Evolutionary conservation across 1,140 invertebrate species (phyloP).

Genomic region (Radopholus similis): DNA sequence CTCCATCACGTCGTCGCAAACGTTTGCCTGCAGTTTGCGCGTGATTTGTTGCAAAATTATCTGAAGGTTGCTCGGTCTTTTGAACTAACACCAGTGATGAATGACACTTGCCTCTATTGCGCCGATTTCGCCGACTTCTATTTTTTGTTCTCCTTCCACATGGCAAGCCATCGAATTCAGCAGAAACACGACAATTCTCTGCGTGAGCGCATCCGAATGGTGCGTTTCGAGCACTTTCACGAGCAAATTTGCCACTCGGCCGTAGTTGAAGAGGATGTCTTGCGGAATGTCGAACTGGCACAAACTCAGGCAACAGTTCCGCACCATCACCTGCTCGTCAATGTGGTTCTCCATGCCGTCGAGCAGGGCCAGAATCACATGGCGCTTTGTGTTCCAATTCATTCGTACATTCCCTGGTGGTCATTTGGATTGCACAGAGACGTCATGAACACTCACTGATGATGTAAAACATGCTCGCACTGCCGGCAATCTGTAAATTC

Average conservation of each 20-base stretch:
- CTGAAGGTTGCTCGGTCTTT: background rate
- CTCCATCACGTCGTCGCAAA: conserved; percentile 91
- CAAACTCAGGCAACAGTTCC: conserved; percentile 15
- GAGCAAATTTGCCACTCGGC: conserved; percentile 77
- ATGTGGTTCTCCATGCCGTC: conserved; percentile 46
- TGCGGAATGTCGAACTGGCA: conserved; percentile 81
- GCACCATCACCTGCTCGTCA: conserved; percentile 39
- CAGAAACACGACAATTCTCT: conserved; percentile 86
- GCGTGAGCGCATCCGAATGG: conserved; percentile 82
- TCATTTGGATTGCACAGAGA: background rate
- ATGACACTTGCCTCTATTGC: conserved; percentile 70
- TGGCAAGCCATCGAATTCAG: conserved; percentile 91
- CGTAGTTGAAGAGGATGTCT: conserved; percentile 90
- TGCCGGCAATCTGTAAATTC: conserved; percentile 53
- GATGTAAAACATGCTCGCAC: conserved; percentile 58
- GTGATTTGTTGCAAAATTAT: conserved; percentile 53
- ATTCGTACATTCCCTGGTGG: conserved; percentile 42
- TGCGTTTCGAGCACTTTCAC: conserved; percentile 76
- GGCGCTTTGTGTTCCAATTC: conserved; percentile 49
- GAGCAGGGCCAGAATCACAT: conserved; percentile 33
- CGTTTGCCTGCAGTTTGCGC: conserved; percentile 44
- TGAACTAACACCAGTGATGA: background rate
- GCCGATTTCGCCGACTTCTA: conserved; percentile 79
- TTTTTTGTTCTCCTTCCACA: conserved; percentile 85
- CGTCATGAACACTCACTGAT: conserved; percentile 28